Percentiles rank a stretch among this genome's conserved stretches.
phyloP scores from a whole-genome alignment of 2,888 invertebrate genomes.

The Carcina quercana region DNA sequence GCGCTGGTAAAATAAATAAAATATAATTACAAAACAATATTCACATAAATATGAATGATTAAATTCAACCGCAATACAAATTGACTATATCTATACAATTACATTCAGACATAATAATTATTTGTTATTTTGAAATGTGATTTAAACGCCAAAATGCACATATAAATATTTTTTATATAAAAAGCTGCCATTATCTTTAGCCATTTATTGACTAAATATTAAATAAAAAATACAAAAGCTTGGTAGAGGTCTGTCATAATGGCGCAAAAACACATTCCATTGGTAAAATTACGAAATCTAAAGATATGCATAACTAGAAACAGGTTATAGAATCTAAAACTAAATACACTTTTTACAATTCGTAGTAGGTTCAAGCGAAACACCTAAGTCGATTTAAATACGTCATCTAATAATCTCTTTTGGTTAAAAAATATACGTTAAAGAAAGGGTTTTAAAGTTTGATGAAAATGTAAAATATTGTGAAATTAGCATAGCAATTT shows the following conservation, averaged over 20 bases:
- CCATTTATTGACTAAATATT: background rate
- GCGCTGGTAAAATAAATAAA: slow-evolving; percentile 18
- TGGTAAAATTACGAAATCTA: slow-evolving; percentile 58
- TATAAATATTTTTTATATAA: background rate
- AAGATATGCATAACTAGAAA: slow-evolving; percentile 71
- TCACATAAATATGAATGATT: slow-evolving; percentile 36
- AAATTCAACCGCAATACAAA: slow-evolving; percentile 37
- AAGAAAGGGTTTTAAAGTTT: too few species aligned
- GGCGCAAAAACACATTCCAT: slow-evolving; percentile 26
- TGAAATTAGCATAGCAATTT: too few species aligned
- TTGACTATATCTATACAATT: slow-evolving; percentile 39
- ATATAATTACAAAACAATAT: slow-evolving; percentile 33
- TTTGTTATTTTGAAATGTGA: slow-evolving; percentile 29
- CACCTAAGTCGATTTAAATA: slow-evolving; percentile 56
- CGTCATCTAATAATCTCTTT: slow-evolving; percentile 41
- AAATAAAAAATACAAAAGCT: background rate
- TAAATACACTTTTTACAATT: slow-evolving; percentile 73
- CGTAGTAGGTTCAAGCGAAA: slow-evolving; percentile 62
- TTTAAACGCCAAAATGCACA: slow-evolving; percentile 24
- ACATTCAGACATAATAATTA: slow-evolving; percentile 35
- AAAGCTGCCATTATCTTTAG: background rate
- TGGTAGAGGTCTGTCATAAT: background rate
- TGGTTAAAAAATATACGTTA: slow-evolving; percentile 35
- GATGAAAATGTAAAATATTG: slow-evolving; percentile 7
- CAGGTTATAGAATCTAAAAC: slow-evolving; percentile 68